These are phyloP conservation scores for Paracanthobrama guichenoti DNA, from an alignment of 2,113 vertebrate genomes.

Conservation along the genomic window DNA sequence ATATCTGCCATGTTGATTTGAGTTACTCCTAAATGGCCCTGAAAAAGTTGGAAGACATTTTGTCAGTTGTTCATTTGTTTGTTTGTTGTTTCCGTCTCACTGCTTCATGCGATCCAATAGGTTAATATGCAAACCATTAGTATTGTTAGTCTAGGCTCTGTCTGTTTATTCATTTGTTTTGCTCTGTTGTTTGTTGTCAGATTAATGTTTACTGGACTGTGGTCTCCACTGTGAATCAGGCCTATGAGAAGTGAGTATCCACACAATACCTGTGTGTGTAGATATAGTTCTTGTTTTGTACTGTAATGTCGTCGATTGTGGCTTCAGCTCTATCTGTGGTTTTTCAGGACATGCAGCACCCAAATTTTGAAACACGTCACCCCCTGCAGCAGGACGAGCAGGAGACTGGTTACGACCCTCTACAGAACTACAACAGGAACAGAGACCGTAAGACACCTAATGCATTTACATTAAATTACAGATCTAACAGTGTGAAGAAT, in stretches of 20 bases:
- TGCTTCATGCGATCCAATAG: background rate
- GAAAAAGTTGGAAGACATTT: background rate
- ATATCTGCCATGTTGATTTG: background rate
- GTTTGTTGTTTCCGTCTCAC: background rate
- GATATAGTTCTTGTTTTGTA: background rate
- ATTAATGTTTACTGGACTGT: constrained; percentile 32
- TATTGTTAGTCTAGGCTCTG: background rate
- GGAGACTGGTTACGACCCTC: constrained; percentile 92
- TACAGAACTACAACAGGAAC: constrained; percentile 82
- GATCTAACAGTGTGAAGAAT: background rate
- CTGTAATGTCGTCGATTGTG: background rate
- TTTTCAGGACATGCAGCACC: constrained; percentile 87
- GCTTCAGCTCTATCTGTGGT: background rate
- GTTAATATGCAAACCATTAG: background rate
- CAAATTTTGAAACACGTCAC: constrained; percentile 86
- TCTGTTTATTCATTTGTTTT: background rate
- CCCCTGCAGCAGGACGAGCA: constrained; percentile 93
- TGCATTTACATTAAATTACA: background rate
- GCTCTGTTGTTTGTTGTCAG: constrained; percentile 36
- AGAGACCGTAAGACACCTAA: constrained; percentile 75
- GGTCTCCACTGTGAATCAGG: constrained; percentile 10
- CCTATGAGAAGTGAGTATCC: constrained; percentile 41
- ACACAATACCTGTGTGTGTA: background rate
- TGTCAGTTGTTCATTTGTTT: background rate
- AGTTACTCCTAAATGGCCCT: background rate